These are phyloP conservation scores for Sphyrna mokarran DNA, from an alignment of 2,113 vertebrate species.

Conservation along the genomic window DNA sequence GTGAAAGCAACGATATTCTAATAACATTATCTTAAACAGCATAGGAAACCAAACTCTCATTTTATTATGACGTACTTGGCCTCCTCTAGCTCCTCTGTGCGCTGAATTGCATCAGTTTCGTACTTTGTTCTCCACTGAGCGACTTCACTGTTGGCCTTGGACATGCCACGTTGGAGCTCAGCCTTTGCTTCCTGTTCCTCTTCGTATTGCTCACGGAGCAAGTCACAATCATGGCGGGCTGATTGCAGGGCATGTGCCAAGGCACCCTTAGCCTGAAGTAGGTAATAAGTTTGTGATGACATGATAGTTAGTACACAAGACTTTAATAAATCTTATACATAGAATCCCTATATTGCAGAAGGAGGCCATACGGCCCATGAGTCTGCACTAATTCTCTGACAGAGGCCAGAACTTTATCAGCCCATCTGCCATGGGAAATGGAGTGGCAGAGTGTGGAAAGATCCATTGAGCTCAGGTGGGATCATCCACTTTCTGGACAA, in stretches of 20 bases:
- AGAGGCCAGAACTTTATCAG: too few species aligned
- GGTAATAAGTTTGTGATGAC: background rate
- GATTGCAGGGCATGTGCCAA: slow-evolving; percentile 43
- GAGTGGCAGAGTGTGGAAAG: too few species aligned
- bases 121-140: slow-evolving; percentile 42
- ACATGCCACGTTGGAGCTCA: slow-evolving; percentile 40
- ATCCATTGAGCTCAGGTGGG: too few species aligned
- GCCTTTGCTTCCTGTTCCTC: slow-evolving; percentile 42
- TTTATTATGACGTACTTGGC: slow-evolving; percentile 51
- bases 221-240: slow-evolving; percentile 37
- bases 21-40: background rate
- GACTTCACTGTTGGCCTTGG: slow-evolving; percentile 41
- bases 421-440: too few species aligned
- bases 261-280: slow-evolving; percentile 42
- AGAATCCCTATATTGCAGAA: too few species aligned
- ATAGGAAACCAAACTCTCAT: background rate
- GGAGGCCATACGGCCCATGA: too few species aligned
- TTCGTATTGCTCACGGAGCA: slow-evolving; percentile 42
- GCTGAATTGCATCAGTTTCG: slow-evolving; percentile 47
- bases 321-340: background rate
- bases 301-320: background rate
- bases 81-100: slow-evolving; percentile 64
- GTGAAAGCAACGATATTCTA: background rate
- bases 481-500: too few species aligned
- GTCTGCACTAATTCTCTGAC: too few species aligned